Percentiles rank a stretch among this genome's conserved stretches.
phyloP scores from a whole-genome alignment of 2,113 vertebrate genomes.

The Hylia prasina region DNA sequence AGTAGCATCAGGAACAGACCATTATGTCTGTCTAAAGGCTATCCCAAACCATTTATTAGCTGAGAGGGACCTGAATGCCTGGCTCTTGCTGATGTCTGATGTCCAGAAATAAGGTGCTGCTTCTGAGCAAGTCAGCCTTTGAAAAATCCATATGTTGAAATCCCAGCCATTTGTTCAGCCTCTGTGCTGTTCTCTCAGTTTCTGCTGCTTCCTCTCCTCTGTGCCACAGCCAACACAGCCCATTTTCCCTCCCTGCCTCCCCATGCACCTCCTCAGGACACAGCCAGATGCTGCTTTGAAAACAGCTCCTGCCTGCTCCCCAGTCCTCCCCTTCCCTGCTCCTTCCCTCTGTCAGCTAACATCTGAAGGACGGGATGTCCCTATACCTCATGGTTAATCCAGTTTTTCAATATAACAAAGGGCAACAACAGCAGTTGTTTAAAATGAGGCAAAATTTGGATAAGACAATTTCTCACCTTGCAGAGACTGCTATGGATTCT shows the following conservation, averaged over 20 bases:
- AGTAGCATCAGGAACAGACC: neutral
- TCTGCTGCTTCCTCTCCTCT: neutral
- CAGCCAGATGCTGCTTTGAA: neutral
- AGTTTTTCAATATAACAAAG: neutral
- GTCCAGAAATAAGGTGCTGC: neutral
- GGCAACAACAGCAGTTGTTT: neutral
- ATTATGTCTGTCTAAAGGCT: neutral
- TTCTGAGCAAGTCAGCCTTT: neutral
- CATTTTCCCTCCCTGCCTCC: neutral
- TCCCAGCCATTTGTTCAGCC: neutral
- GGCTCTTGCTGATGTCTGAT: neutral
- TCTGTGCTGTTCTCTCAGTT: neutral
- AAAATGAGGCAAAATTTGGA: neutral
- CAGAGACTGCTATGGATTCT: neutral
- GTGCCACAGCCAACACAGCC: neutral
- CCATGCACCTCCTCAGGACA: fast-evolving
- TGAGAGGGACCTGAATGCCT: neutral
- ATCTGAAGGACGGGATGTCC: neutral
- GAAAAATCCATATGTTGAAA: neutral
- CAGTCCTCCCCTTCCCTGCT: neutral
- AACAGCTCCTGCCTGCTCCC: neutral
- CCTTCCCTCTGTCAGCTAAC: neutral
- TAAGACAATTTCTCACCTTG: neutral
- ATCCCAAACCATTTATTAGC: neutral
- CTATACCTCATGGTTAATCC: neutral